phyloP scores from a whole-genome alignment of 2,113 vertebrate species.

The Proteles cristata region DNA sequence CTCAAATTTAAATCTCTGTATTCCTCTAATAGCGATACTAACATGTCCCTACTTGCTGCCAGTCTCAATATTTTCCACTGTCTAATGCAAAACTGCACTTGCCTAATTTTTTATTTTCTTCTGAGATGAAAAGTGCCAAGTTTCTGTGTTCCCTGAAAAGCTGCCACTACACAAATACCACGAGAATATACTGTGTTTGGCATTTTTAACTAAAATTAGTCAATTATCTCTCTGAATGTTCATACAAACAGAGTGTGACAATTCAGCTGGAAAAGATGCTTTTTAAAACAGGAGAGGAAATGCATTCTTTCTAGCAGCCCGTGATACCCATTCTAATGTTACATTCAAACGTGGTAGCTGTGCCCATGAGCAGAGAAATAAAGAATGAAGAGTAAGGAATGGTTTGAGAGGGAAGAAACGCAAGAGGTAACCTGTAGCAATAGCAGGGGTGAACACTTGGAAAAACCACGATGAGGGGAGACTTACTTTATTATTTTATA shows the following conservation, averaged over 20 bases:
- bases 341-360: neutral
- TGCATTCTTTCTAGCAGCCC: neutral
- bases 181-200: neutral
- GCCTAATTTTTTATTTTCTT: neutral
- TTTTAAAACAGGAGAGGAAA: neutral
- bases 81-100: neutral
- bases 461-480: neutral
- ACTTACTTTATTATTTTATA: neutral
- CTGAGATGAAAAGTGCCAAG: neutral
- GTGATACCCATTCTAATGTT: neutral
- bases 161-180: neutral
- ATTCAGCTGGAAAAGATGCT: neutral
- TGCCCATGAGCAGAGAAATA: neutral
- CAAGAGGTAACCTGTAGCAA: neutral
- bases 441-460: neutral
- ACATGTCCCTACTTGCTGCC: neutral
- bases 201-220: slow-evolving; percentile 35
- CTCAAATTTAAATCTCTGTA: neutral
- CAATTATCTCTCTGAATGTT: neutral
- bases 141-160: neutral
- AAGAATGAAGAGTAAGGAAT: neutral
- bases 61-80: neutral
- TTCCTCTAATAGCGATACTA: neutral
- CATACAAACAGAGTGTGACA: neutral
- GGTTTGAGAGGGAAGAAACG: neutral